phyloP scores from a whole-genome alignment of 2,797 vertebrate genomes.

The Bradypodion pumilum region DNA sequence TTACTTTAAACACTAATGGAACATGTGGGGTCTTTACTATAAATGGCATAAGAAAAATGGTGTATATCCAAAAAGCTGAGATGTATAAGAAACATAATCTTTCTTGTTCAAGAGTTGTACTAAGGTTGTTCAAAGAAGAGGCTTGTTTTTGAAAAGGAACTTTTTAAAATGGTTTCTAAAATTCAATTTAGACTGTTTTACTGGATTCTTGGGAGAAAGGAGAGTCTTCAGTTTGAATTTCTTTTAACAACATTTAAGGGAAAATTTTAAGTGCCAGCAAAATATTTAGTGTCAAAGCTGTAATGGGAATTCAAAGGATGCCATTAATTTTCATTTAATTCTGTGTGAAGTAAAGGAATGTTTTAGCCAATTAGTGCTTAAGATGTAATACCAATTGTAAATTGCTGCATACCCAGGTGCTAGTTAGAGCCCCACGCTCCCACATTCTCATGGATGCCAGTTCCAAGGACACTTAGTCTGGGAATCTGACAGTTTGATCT shows the following conservation, averaged over 20 bases:
- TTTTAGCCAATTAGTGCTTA: too few species aligned
- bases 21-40: neutral
- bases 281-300: neutral
- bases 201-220: neutral
- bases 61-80: neutral
- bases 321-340: too few species aligned
- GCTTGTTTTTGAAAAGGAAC: neutral
- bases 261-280: neutral
- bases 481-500: too few species aligned
- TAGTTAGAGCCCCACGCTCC: too few species aligned
- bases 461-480: too few species aligned
- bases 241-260: neutral
- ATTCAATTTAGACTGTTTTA: neutral
- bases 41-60: neutral
- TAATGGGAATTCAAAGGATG: too few species aligned
- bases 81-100: neutral
- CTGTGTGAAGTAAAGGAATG: too few species aligned
- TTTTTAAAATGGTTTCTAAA: neutral
- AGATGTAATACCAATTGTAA: too few species aligned
- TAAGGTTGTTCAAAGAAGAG: neutral
- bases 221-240: neutral
- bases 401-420: too few species aligned
- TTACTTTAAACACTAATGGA: neutral
- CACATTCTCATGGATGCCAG: too few species aligned
- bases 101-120: neutral